These are phyloP conservation scores for Olivierus martensii DNA, from an alignment of 1,140 invertebrate genomes.

Conservation along the genomic window DNA sequence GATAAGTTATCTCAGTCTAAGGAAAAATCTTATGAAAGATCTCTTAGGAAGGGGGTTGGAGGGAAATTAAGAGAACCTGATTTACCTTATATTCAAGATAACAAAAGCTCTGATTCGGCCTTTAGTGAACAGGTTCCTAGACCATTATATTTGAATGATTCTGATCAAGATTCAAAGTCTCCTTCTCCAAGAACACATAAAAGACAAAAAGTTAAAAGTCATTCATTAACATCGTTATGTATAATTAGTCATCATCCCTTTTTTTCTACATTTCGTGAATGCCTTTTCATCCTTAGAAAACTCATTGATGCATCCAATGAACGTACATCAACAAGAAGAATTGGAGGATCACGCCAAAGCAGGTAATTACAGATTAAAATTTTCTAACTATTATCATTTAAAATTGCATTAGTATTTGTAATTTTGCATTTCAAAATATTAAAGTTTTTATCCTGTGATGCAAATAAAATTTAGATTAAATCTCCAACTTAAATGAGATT, in stretches of 20 bases:
- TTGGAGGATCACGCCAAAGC: constrained; percentile 71
- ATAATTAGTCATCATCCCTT: constrained; percentile 98
- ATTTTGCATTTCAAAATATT: too few species aligned
- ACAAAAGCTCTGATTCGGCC: constrained; percentile 73
- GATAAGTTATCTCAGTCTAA: constrained; percentile 38
- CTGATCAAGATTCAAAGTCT: constrained; percentile 14
- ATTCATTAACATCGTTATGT: constrained; percentile 77
- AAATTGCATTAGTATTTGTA: too few species aligned
- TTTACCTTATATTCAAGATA: constrained; percentile 51
- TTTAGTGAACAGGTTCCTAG: constrained; percentile 5
- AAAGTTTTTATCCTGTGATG: too few species aligned
- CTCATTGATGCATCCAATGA: constrained; percentile 95
- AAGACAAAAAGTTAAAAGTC: constrained; percentile 57
- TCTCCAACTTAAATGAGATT: too few species aligned
- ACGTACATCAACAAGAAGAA: constrained; percentile 67
- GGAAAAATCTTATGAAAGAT: constrained; percentile 14
- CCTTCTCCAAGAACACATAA: constrained; percentile 17
- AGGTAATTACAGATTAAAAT: too few species aligned
- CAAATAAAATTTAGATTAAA: too few species aligned
- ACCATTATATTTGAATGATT: neutral
- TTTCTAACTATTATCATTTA: too few species aligned
- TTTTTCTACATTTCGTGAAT: constrained; percentile 94
- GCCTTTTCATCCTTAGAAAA: constrained; percentile 85
- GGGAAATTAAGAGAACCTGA: constrained; percentile 28
- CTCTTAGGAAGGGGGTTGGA: constrained; percentile 20